Conservation (phyloP, 2,888 invertebrate genomes). For the Spilosoma lubricipeda region DNA sequence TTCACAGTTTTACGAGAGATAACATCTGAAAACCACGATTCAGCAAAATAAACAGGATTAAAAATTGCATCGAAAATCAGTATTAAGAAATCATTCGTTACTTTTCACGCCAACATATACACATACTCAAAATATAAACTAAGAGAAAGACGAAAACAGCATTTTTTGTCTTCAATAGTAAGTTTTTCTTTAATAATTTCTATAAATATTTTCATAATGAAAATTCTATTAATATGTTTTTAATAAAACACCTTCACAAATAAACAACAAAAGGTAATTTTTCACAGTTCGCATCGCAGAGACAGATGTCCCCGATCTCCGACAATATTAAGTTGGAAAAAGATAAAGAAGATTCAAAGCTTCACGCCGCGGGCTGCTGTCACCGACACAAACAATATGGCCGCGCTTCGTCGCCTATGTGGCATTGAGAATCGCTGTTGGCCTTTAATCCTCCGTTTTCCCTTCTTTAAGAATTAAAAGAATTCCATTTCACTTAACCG, state of each 20-base stretch:
- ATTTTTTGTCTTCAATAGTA: too few relatives aligned
- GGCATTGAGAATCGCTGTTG: background rate
- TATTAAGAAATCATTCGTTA: too few relatives aligned
- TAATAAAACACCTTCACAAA: background rate
- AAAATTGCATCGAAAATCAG: too few relatives aligned
- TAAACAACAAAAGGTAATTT: background rate
- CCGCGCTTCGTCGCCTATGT: background rate
- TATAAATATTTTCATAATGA: background rate
- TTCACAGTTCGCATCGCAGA: constrained; percentile 8
- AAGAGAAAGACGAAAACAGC: too few relatives aligned
- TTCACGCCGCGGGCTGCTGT: constrained; percentile 19
- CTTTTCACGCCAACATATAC: too few relatives aligned
- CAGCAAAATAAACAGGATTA: too few relatives aligned
- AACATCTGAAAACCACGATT: too few relatives aligned
- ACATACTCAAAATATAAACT: too few relatives aligned
- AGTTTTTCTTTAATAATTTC: background rate
- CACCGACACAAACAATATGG: constrained; percentile 16
- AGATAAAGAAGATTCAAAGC: constrained; percentile 5
- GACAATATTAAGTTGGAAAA: constrained; percentile 6
- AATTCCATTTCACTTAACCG: background rate
- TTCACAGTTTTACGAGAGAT: too few relatives aligned
- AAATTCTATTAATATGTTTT: background rate
- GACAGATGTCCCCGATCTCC: constrained; percentile 9
- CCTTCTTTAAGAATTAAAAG: background rate
- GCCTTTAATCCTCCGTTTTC: background rate